Base-by-base conservation (phyloP, 2,113 vertebrate genomes). In the Triplophysa tibetana region DNA sequence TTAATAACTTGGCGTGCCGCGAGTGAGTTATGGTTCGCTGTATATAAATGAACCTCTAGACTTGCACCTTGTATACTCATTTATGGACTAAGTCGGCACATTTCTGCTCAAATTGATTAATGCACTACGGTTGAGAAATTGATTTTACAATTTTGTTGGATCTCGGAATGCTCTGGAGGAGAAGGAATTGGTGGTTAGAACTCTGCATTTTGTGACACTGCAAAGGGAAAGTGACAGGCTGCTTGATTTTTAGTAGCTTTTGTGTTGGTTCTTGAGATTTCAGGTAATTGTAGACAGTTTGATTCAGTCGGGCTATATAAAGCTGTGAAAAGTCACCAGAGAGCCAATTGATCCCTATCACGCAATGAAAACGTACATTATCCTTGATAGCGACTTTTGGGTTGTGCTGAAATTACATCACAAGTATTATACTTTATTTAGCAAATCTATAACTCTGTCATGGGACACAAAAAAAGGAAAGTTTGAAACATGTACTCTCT, bases 1-100 rank as follows among this genome's bases (percentile, higher is more conserved):
- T 83, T 83, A 81, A 81, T 86, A 82, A 83, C 81, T 75, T 69
- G 74, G 66, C 29, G 41, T 75, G 54, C 76, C 63, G 48, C 19
- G 26, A 81, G 68, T 77, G 77, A 76, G 66, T 68, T 82, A 77
- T 52, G 78, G 48, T 52, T 21, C 65, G 43, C 26, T 63, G 67
- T 45, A 38, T 75, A 84, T 79, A 79, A 81, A 82, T 69, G 63
- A 80, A 67, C n/a, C 52, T 60, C 60, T 45, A 26, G 29, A 64
- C 61, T 23, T 62, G 23, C 67, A 70, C 70, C 64, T 73, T 62
- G 58, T 58, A 56, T 62, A 12, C 70, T 50, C 70, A 79, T 62
- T 79, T 38, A 23, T 62, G 78, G 64, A 73, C 43, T 38, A 52
- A 74, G 69, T 65, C 23, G 41, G 50, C 77, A 65, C 68, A 70